Base-by-base conservation (phyloP, 2,888 invertebrate genomes). In the Caenorhabditis sp. region DNA sequence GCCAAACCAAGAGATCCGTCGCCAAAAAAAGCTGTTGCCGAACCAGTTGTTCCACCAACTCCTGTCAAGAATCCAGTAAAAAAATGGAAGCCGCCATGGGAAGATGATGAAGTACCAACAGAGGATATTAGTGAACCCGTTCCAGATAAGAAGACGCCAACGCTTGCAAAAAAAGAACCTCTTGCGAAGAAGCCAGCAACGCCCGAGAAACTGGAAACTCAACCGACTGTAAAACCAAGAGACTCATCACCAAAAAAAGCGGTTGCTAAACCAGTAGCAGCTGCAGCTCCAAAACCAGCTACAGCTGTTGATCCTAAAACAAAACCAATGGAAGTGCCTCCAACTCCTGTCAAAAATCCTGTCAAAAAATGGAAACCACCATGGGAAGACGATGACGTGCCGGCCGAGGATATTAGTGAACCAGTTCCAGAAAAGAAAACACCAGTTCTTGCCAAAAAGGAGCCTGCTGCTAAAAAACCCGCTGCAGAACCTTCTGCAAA, bases 1-100 rank as follows among this genome's bases (percentile, higher is more conserved):
- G 64, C 44, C 1, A 55, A 56, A 4, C 62, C 69, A 22, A 65
- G 58, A 53, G 71, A 79, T 58, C 71, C 80, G 5, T 58, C 74
- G 37, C 51, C 69, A 28, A 55, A 74, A 44, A 47, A 80, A 47
- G 11, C 40, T 13, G 40, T 40, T 32, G 32, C 32, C 40, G 32
- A 4, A 22, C 26, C 60, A 8, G 67, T 44, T 5, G 47, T 35
- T 22, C 56, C 74, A 0, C 32, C 65, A 11, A 47, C 76, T 0
- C 58, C 76, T n/a, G 74, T 74, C n/a, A 81, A 71, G 47, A 69
- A 64, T 40, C 72, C 82, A n/a, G 64, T 76, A 35, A 84, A 68
- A 56, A 74, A 50, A 55, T 83, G 47, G 61, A 58, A 32, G 56
- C 81, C 56, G 35, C 74, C 51, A 68, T 80, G 62, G 60, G 62